Base-by-base conservation (phyloP, 1,140 invertebrate genomes). In the Lithobius niger region DNA sequence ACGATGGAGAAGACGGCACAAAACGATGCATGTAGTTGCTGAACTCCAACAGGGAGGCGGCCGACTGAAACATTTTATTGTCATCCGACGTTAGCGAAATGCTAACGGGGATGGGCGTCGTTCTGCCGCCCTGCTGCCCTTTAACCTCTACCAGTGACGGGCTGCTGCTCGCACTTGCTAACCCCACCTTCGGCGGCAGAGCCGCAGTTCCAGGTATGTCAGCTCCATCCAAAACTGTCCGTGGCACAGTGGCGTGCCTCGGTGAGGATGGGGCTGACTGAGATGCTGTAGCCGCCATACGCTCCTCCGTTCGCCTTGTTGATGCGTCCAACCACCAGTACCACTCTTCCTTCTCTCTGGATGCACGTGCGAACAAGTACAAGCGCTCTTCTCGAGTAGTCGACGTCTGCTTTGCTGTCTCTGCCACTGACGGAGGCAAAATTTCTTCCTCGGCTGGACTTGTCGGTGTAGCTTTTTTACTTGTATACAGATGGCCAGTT, bases 271-370 rank as follows among this genome's bases (percentile, higher is more conserved):
- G 50, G 27, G 52, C 31, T 28, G 51, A 31, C 22, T 24, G 22
- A 16, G 50, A 19, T 13, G 15, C 42, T 22, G 22, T 43, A 51
- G 13, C 31, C n/a, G 57, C 27, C 21, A 54, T 52, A 57, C 60
- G 4, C 59, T 51, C n/a, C 57, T 62, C 19, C 49, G 51, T 22
- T 58, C 57, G 21, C 64, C 56, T 1, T 64, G 52, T n/a, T 62
- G 60, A 28, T 59, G 62, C 62, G 63, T 67, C 27, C 21, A 75
- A 67, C 52, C 69, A 62, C 58, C 68, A 67, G 68, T 74, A 88
- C 89, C 90, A 94, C 62, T 90, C 82, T 71, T 93, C 89, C 68
- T 94, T 94, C 61, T 93, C 86, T 47, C 87, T 71, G 62, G 85
- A 82, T 50, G 83, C 82, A 57, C 89, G 74, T 2, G 86, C 81